A percentile compares a stretch with the other conserved stretches of the same genome.
Evolutionary conservation across 2,797 vertebrate genomes (phyloP).

Genomic region (Poeciliopsis turneri): DNA sequence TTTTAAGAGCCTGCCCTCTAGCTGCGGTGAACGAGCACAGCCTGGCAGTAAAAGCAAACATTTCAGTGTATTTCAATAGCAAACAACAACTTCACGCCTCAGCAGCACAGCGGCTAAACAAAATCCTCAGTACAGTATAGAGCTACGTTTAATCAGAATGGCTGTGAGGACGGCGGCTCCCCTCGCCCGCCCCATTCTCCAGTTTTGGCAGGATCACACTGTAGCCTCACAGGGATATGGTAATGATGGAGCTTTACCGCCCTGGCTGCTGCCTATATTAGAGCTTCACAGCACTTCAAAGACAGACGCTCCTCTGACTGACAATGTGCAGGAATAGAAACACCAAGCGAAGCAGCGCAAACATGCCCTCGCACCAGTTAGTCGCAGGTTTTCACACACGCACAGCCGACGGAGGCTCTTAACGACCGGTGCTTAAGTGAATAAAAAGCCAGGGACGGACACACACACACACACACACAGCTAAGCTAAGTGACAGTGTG

Average conservation of each 20-base stretch:
- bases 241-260: slow-evolving; percentile 70
- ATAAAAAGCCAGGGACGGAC: slow-evolving; percentile 2
- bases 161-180: slow-evolving; percentile 13
- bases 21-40: slow-evolving; percentile 4
- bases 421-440: slow-evolving; percentile 16
- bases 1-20: slow-evolving; percentile 9
- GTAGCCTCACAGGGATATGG: slow-evolving; percentile 66
- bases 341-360: slow-evolving; percentile 36
- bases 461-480: no score
- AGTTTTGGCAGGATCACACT: slow-evolving; percentile 65
- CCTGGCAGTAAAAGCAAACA: background rate
- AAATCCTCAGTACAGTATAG: background rate
- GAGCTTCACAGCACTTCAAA: slow-evolving; percentile 73
- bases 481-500: background rate
- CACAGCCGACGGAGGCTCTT: slow-evolving; percentile 20
- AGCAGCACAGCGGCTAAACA: background rate
- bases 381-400: slow-evolving; percentile 18
- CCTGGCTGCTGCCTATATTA: slow-evolving; percentile 67
- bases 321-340: slow-evolving; percentile 62
- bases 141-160: slow-evolving; percentile 13
- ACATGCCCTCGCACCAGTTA: slow-evolving; percentile 31
- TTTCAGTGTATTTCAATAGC: background rate
- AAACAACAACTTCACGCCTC: slow-evolving; percentile 1
- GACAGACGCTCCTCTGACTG: slow-evolving; percentile 64
- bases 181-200: slow-evolving; percentile 10